Evolutionary conservation across 2,888 invertebrate genomes (phyloP).

Genomic region (Trisateles emortualis): DNA sequence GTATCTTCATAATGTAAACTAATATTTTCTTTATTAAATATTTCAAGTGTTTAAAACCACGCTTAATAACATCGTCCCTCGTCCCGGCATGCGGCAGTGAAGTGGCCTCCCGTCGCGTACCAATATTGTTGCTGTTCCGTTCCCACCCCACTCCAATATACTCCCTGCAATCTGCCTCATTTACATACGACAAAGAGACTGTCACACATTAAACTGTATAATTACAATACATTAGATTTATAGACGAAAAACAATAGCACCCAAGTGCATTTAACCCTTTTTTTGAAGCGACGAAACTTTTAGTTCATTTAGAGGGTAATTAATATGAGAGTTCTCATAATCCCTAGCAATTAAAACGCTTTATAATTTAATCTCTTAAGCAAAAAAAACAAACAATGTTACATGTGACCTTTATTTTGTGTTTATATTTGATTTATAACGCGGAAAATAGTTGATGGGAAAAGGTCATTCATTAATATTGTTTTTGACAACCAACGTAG

Average conservation of each 20-base stretch:
- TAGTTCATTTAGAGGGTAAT: slow-evolving; percentile 83
- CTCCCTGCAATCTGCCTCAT: slow-evolving; percentile 64
- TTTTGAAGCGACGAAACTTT: slow-evolving; percentile 70
- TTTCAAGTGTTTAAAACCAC: slow-evolving; percentile 48
- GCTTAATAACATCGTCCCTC: slow-evolving; percentile 55
- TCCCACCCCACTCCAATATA: slow-evolving; percentile 77
- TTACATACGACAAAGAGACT: slow-evolving; percentile 83
- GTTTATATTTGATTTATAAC: slow-evolving; percentile 23
- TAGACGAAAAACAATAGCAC: slow-evolving; percentile 78
- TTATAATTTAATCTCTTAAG: slow-evolving; percentile 45
- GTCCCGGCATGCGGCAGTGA: slow-evolving; percentile 49
- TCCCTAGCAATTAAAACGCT: slow-evolving; percentile 73
- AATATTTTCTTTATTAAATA: slow-evolving; percentile 25
- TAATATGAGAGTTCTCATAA: slow-evolving; percentile 83
- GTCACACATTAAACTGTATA: slow-evolving; percentile 83
- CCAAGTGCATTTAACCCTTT: slow-evolving; percentile 74
- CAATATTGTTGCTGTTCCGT: slow-evolving; percentile 69
- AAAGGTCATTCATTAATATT: background rate
- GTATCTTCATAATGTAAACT: background rate
- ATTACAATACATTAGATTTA: slow-evolving; percentile 84
- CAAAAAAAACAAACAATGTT: slow-evolving; percentile 64
- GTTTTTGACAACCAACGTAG: background rate
- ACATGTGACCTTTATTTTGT: slow-evolving; percentile 57
- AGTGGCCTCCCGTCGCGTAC: slow-evolving; percentile 76
- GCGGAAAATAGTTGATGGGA: background rate